phyloP scores from a whole-genome alignment of 2,888 invertebrate species.

The Acleris sparsana region DNA sequence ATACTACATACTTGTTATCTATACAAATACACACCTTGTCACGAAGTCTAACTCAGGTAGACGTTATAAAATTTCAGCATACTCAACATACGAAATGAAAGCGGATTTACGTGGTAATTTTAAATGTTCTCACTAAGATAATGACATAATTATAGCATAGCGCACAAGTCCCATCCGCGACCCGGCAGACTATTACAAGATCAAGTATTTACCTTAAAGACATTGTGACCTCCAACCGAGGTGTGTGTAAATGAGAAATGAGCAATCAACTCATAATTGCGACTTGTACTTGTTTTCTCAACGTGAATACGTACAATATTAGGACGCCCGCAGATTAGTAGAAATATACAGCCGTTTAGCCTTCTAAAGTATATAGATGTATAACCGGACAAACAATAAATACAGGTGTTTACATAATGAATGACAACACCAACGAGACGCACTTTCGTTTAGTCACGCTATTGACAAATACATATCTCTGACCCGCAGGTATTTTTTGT shows the following conservation, averaged over 20 bases:
- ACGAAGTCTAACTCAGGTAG: too few species aligned
- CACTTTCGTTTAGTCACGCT: constrained; percentile 8
- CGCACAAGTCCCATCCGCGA: neutral
- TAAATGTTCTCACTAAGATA: neutral
- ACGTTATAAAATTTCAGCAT: neutral
- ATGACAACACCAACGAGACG: neutral
- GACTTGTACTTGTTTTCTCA: neutral
- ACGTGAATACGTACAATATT: neutral
- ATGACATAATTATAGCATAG: constrained; percentile 3
- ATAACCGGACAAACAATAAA: too few species aligned
- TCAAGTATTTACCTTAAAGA: neutral
- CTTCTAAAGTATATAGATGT: too few species aligned
- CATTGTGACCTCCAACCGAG: neutral
- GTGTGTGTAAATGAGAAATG: neutral
- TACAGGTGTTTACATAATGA: too few species aligned
- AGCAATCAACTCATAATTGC: neutral
- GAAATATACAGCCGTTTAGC: too few species aligned
- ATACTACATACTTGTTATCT: too few species aligned
- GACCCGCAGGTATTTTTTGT: constrained; percentile 6
- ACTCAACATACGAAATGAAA: neutral
- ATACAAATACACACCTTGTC: too few species aligned
- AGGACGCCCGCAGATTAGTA: too few species aligned
- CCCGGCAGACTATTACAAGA: neutral
- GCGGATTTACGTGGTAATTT: neutral
- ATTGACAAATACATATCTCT: constrained; percentile 16